Percentiles rank a stretch among this genome's conserved stretches.
phyloP scores from a whole-genome alignment of 2,113 vertebrate genomes.

The Atherinomorus stipes region DNA sequence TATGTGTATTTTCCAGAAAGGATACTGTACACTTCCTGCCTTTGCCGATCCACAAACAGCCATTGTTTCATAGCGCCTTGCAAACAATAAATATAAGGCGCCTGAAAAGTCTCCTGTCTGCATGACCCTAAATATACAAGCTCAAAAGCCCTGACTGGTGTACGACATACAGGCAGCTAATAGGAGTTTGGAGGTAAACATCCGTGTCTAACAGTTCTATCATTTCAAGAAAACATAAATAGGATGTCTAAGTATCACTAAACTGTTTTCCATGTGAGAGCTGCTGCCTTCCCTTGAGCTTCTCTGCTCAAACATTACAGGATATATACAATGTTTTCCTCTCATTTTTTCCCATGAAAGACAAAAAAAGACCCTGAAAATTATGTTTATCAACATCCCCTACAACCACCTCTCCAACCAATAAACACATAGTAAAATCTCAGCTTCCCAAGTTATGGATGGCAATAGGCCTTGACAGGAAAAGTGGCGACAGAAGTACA shows the following conservation, averaged over 20 bases:
- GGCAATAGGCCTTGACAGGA: slow-evolving; percentile 63
- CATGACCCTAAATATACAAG: slow-evolving; percentile 39
- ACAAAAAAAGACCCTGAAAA: slow-evolving; percentile 54
- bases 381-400: slow-evolving; percentile 38
- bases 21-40: slow-evolving; percentile 68
- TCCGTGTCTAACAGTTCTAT: slow-evolving; percentile 35
- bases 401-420: background rate
- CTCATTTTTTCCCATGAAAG: slow-evolving; percentile 50
- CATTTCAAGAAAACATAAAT: slow-evolving; percentile 57
- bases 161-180: slow-evolving; percentile 23
- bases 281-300: slow-evolving; percentile 23
- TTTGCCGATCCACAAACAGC: slow-evolving; percentile 62
- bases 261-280: slow-evolving; percentile 44
- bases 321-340: slow-evolving; percentile 60
- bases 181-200: slow-evolving; percentile 44
- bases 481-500: slow-evolving; percentile 57
- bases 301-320: slow-evolving; percentile 47
- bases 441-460: slow-evolving; percentile 51
- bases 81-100: slow-evolving; percentile 65
- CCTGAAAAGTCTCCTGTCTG: slow-evolving; percentile 49
- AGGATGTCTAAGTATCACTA: slow-evolving; percentile 51
- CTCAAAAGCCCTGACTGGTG: slow-evolving; percentile 3
- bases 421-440: slow-evolving; percentile 68
- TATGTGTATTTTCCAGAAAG: slow-evolving; percentile 70
- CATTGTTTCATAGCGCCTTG: slow-evolving; percentile 66